Evolutionary conservation across 2,113 vertebrate genomes (phyloP), one percentile per base, ranked within the genome.

Genomic region (Lucifuga dentata): DNA sequence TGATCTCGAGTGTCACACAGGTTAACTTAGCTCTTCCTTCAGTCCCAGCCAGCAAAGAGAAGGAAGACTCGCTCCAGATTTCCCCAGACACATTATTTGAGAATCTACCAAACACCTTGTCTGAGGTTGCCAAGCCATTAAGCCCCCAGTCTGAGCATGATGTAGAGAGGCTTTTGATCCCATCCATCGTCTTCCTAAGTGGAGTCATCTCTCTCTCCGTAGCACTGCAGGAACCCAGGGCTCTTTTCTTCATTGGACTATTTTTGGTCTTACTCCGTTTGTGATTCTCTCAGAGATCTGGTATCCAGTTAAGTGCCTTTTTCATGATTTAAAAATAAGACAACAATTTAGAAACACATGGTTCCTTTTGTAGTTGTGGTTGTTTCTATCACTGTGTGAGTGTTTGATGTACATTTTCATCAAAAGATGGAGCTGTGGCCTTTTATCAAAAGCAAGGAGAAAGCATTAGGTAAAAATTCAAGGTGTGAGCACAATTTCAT

Each of bases 201-300:
- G 86, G 79, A 48, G 71, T 76, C 2, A 66, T 92, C 53, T 90
- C 74, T 29, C 61, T 92, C 45, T 80, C 65, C 0, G 44, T 90
- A 26, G 81, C 83, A 52, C 51, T 89, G 60, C 78, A 83, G 73
- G 76, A 92, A 19, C 89, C 86, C 61, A 74, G 48, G 11, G 51
- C 68, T 51, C 82, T 92, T 52, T 73, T 90, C 43, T 1, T 87
- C n/a, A 55, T 91, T 16, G 89, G 71, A 70, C 71, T 92, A 0
- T 78, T 87, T 44, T 39, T 86, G 17, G 17, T 90, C 68, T 70
- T 87, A 43, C 67, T 60, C 36, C 76, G 52, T 67, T 86, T 88
- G 46, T 91, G 61, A 87, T 24, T 32, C 32, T 0, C 17, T 55
- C 57, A 39, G 45, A 44, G 56, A 51, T 58, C 3, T 51, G n/a